phyloP scores from a whole-genome alignment of 2,888 invertebrate genomes.

The Odontocerum albicorne region DNA sequence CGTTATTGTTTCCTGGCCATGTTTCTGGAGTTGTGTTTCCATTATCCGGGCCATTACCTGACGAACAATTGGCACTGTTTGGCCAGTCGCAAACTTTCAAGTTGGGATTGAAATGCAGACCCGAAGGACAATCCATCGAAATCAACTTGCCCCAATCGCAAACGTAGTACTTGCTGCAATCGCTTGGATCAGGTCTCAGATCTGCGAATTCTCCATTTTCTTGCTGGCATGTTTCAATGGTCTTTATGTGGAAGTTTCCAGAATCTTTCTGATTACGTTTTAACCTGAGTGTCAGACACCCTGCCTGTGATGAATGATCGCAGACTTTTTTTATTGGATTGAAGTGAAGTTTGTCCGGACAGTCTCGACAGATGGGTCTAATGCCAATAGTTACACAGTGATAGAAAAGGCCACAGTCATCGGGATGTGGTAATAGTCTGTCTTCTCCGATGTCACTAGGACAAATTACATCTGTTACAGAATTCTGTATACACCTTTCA shows the following conservation, averaged over 20 bases:
- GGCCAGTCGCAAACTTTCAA: constrained; percentile 18
- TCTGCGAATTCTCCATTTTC: constrained; percentile 15
- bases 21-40: too few relatives aligned
- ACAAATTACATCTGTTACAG: too few relatives aligned
- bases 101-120: constrained; percentile 16
- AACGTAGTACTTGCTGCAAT: constrained; percentile 27
- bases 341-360: constrained; percentile 41
- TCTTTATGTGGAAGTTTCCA: not conserved
- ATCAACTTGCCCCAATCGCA: constrained; percentile 29
- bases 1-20: not conserved
- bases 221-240: constrained; percentile 2
- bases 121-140: constrained; percentile 26
- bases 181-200: constrained; percentile 19
- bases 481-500: too few relatives aligned
- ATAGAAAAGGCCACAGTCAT: too few relatives aligned
- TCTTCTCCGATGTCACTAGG: too few relatives aligned
- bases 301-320: constrained; percentile 39
- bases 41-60: too few relatives aligned
- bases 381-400: constrained; percentile 38
- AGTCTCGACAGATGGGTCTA: constrained; percentile 40
- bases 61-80: constrained; percentile 15
- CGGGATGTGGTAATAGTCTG: too few relatives aligned
- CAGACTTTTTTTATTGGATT: constrained; percentile 40
- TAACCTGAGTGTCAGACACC: constrained; percentile 34
- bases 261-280: not conserved